phyloP scores from a whole-genome alignment of 2,113 vertebrate genomes.

The Brevimyrus niger region DNA sequence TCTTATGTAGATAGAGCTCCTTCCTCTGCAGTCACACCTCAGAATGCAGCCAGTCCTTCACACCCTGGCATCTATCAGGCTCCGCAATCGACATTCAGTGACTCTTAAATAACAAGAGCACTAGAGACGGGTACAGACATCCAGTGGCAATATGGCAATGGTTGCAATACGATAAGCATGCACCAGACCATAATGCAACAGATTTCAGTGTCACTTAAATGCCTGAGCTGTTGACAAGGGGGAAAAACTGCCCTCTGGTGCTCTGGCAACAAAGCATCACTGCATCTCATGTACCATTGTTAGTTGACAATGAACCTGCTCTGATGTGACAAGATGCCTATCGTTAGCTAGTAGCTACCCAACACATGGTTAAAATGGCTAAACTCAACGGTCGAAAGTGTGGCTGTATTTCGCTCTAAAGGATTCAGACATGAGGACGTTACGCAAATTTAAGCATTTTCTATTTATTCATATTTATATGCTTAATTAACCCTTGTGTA shows the following conservation, averaged over 20 bases:
- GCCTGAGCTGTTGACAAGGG: neutral
- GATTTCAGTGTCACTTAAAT: neutral
- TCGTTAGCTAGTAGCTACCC: neutral
- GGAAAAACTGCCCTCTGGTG: neutral
- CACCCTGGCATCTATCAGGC: neutral
- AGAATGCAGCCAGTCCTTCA: neutral
- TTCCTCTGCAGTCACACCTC: neutral
- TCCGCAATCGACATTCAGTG: neutral
- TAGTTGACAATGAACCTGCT: neutral
- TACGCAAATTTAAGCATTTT: neutral
- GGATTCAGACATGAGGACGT: neutral
- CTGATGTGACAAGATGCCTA: neutral
- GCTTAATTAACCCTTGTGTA: neutral
- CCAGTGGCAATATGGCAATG: neutral
- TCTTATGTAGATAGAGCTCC: neutral
- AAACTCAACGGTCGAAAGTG: neutral
- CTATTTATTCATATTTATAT: neutral
- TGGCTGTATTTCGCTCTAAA: neutral
- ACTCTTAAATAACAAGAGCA: neutral
- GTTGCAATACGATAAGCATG: neutral
- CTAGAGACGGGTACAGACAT: neutral
- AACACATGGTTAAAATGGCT: neutral
- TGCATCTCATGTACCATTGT: neutral
- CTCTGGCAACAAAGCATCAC: neutral
- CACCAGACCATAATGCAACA: neutral